phyloP scores from a whole-genome alignment of 92 coral and sea anemone species.

The Chrysogorgia sp. region DNA sequence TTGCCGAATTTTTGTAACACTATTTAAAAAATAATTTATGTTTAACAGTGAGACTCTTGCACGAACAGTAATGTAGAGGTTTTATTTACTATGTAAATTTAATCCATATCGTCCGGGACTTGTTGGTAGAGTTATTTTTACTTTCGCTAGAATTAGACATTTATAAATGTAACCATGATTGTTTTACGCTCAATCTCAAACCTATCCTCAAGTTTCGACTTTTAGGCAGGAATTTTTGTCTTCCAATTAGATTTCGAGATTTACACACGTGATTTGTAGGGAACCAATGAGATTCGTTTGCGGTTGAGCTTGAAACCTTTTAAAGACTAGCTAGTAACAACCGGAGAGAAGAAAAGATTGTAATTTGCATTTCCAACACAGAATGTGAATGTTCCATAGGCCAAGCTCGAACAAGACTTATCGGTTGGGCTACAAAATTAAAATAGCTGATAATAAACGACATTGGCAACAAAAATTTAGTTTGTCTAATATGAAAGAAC shows the following conservation, averaged over 20 bases:
- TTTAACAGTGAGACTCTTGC: conserved; percentile 2
- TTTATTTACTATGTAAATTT: conserved; percentile 44
- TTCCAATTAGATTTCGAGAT: no score
- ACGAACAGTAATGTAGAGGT: background rate
- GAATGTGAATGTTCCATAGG: background rate
- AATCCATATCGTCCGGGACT: background rate
- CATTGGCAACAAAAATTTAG: no score
- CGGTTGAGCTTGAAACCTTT: no score
- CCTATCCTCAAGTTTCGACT: no score
- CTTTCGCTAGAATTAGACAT: background rate
- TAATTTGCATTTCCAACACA: background rate
- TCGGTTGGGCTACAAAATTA: background rate
- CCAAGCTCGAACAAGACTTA: background rate
- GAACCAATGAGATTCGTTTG: no score
- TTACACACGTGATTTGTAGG: no score
- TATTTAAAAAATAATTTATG: conserved; percentile 41
- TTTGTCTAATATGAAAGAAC: no score
- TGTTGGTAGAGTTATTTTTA: background rate
- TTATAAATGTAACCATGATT: background rate
- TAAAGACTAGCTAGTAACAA: background rate
- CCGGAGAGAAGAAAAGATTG: background rate
- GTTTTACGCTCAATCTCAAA: background rate
- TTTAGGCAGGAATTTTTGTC: no score
- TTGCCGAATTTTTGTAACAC: conserved; percentile 27
- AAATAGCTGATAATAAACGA: background rate